A percentile compares a stretch with the other conserved stretches of the same genome.
phyloP scores from a whole-genome alignment of 1,140 invertebrate species.

The Lanistes nyassanus region DNA sequence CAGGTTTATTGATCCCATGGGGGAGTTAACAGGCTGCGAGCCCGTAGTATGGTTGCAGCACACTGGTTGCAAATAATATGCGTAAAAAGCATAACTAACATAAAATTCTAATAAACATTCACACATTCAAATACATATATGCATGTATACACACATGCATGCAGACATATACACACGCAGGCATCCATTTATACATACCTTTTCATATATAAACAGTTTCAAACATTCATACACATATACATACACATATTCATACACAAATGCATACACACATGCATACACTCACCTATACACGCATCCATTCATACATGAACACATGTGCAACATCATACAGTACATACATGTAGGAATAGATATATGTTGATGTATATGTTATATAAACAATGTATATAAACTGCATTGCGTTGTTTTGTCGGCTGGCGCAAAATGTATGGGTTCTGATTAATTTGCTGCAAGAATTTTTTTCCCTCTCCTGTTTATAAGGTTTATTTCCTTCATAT shows the following conservation, averaged over 20 bases:
- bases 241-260: slow-evolving; percentile 4
- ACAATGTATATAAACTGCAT: too few relatives aligned
- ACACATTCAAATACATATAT: not conserved
- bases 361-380: not conserved
- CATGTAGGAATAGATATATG: not conserved
- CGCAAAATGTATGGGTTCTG: too few relatives aligned
- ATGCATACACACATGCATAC: slow-evolving; percentile 4
- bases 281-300: slow-evolving; percentile 4
- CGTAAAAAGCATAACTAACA: too few relatives aligned
- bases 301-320: not conserved
- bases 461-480: too few relatives aligned
- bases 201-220: not conserved
- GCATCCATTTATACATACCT: not conserved
- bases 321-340: not conserved
- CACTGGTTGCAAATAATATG: too few relatives aligned
- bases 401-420: too few relatives aligned
- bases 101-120: too few relatives aligned
- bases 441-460: too few relatives aligned
- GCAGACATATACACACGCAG: slow-evolving; percentile 3
- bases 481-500: too few relatives aligned
- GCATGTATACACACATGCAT: not conserved
- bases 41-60: too few relatives aligned
- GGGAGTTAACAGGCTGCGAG: too few relatives aligned
- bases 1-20: too few relatives aligned
- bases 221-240: not conserved